phyloP scores from a whole-genome alignment of 1,140 invertebrate species.

The Limonius californicus region DNA sequence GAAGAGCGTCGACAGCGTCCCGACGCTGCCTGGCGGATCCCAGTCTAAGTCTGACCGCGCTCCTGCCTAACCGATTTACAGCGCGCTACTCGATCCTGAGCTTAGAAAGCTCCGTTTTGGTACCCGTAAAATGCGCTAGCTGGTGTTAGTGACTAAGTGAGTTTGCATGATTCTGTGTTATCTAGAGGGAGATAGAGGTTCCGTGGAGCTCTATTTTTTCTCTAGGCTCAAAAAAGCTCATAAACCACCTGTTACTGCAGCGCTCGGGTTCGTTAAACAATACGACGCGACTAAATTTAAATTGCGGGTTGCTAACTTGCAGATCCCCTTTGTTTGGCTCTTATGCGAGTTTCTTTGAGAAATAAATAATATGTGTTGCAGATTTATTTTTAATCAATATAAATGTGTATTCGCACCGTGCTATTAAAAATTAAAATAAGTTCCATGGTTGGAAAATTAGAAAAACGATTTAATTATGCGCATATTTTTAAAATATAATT shows the following conservation, averaged over 20 bases:
- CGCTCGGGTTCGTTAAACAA: neutral
- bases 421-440: too few relatives aligned
- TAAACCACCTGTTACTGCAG: slow-evolving; percentile 22
- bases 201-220: neutral
- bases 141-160: slow-evolving; percentile 13
- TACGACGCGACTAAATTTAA: too few relatives aligned
- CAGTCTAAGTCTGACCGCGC: slow-evolving; percentile 28
- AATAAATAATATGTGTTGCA: too few relatives aligned
- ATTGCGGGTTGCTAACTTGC: too few relatives aligned
- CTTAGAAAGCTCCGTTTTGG: neutral
- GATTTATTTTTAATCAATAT: too few relatives aligned
- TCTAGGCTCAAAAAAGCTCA: neutral
- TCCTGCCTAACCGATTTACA: slow-evolving; percentile 23
- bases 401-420: too few relatives aligned
- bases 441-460: too few relatives aligned
- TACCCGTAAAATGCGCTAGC: slow-evolving; percentile 8
- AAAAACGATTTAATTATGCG: too few relatives aligned
- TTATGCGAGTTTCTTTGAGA: too few relatives aligned
- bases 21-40: slow-evolving; percentile 31
- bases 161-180: slow-evolving; percentile 12
- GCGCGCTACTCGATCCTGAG: slow-evolving; percentile 19
- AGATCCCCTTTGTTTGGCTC: too few relatives aligned
- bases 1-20: slow-evolving; percentile 15
- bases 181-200: slow-evolving; percentile 19
- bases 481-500: too few relatives aligned